Base-by-base conservation (phyloP, 2,888 invertebrate genomes). In the Netelia melanura region DNA sequence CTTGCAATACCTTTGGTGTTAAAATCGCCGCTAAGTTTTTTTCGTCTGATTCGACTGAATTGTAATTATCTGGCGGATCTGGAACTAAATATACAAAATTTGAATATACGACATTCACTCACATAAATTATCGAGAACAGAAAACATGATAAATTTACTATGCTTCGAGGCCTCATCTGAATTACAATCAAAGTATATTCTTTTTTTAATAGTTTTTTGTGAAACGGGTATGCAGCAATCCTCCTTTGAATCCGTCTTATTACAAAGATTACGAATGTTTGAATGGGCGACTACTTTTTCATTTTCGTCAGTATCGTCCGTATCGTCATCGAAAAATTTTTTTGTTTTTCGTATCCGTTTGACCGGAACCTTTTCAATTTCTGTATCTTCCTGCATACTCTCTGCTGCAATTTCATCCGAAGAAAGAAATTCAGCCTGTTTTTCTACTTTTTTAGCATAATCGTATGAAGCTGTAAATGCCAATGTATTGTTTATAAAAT, bases 311-410 rank as follows among this genome's bases (percentile, higher is more conserved):
- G n/a, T n/a, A n/a, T n/a, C n/a, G n/a, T n/a, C n/a, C n/a, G n/a
- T n/a, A n/a, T n/a, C n/a, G n/a, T n/a, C n/a, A n/a, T n/a, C n/a
- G n/a, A n/a, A n/a, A n/a, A n/a, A n/a, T n/a, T n/a, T n/a, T n/a
- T n/a, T n/a, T n/a, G n/a, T n/a, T n/a, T n/a, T n/a, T n/a, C 64
- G 64, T 17, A 9, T 64, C 64, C 64, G 64, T 14, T 64, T 64
- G 10, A 17, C 3, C 10, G 64, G 64, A 64, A 64, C 17, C 1
- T 64, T 64, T 64, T 64, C 64, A 64, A 64, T 38, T 64, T 64
- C 64, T 64, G 3, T 17, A n/a, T 64, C 64, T 9, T 64, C 64
- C 5, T 64, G 64, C 64, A 64, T 38, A 64, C 64, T 64, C n/a
- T 64, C 64, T 14, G 64, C 64, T 64, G 2, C 64, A 64, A 64